Base-by-base conservation (phyloP, 2,113 vertebrate species). In the Hiodon alosoides region DNA sequence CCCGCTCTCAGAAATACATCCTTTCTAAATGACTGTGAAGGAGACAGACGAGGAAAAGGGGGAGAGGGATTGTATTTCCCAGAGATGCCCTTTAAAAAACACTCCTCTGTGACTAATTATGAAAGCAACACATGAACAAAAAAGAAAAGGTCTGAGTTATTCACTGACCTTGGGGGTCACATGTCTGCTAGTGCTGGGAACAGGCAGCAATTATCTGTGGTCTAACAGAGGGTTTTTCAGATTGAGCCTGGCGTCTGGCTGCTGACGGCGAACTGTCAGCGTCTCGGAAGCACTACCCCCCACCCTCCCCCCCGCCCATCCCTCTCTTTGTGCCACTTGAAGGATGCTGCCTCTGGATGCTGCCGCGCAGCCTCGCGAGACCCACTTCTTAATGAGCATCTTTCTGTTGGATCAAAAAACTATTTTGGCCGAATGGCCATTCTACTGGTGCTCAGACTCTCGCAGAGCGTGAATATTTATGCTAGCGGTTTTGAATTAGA, bases 71-170 rank as follows among this genome's bases (percentile, higher is more conserved):
- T 83, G 82, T 85, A 83, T 90, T 90, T 90, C 83, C 88, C 84
- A 77, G 73, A 84, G 82, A 65, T 86, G 86, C 81, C 83, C 85
- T 91, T 89, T 89, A 73, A 81, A 31, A 31, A 76, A 84, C 89
- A 80, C 79, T 90, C 86, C 81, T 79, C 77, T 57, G 87, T 87
- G 87, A 87, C 87, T 92, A 90, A 93, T 94, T 92, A 88, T 83
- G 84, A 84, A 81, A 80, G 76, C 85, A 85, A 47, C 51, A 83
- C 77, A 55, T 84, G 72, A 77, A 86, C 76, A 83, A 86, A 85
- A 73, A 31, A 31, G 31, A 31, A 76, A 81, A 73, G 46, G 51
- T 82, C 80, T 86, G 74, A 79, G 82, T 83, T 88, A 78, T 83
- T 85, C 78, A 68, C 54, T 90, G 91, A 90, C 90, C 89, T 89